Percentiles rank a stretch among this genome's conserved stretches.
Evolutionary conservation across 35 echinoderm and acorn worm species (phyloP).

Genomic region (Strongylocentrotus purpuratus): DNA sequence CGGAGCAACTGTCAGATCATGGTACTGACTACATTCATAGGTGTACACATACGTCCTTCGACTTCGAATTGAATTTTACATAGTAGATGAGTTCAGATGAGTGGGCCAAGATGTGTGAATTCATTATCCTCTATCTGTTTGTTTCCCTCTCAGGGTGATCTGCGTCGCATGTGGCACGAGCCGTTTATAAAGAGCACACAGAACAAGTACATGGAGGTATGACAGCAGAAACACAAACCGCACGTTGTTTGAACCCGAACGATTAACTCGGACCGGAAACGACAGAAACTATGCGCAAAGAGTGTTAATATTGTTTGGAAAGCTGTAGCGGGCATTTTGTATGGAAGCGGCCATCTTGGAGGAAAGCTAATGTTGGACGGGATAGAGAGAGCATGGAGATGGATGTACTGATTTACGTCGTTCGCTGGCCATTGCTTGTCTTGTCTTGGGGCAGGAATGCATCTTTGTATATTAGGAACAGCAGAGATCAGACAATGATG

Average conservation of each 20-base stretch:
- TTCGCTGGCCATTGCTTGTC: background rate
- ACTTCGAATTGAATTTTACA: too few relatives aligned
- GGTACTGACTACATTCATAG: too few relatives aligned
- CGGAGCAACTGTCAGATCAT: too few relatives aligned
- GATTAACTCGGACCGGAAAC: background rate
- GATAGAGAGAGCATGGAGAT: background rate
- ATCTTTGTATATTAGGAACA: background rate
- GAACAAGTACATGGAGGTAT: conserved; percentile 83
- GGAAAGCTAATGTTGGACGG: background rate
- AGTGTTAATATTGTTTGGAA: background rate
- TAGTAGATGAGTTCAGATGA: too few relatives aligned
- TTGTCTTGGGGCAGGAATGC: background rate
- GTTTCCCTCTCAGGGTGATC: conserved; percentile 72
- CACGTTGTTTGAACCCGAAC: conserved; percentile 43
- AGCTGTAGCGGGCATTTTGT: too few relatives aligned
- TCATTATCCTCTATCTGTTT: background rate
- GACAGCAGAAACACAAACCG: conserved; percentile 60
- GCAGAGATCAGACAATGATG: background rate
- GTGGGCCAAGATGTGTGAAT: too few relatives aligned
- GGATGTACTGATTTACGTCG: background rate
- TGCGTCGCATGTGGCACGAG: conserved; percentile 93
- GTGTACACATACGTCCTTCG: too few relatives aligned
- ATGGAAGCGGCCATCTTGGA: background rate
- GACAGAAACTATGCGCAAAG: background rate
- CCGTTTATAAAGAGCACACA: conserved; percentile 76